phyloP scores from a whole-genome alignment of 2,888 invertebrate species.

The Hanleya hanleyi region DNA sequence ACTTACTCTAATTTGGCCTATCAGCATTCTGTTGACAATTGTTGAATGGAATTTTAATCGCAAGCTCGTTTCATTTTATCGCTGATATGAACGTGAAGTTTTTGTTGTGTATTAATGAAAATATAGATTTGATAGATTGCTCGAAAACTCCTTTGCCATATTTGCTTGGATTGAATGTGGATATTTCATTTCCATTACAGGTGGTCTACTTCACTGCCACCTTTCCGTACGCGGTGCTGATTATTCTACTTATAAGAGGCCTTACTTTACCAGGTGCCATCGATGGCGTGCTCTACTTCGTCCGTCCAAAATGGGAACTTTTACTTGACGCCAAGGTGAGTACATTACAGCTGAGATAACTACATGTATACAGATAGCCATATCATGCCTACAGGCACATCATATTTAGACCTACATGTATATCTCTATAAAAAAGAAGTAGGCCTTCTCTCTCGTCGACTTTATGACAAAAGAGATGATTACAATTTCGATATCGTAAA shows the following conservation, averaged over 20 bases:
- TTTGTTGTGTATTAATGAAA: too few species aligned
- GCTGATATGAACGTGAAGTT: background rate
- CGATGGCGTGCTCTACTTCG: constrained; percentile 88
- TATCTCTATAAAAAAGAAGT: too few species aligned
- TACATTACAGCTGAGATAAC: too few species aligned
- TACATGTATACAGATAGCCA: too few species aligned
- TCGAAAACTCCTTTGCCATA: background rate
- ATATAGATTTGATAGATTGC: too few species aligned
- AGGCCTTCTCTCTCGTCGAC: too few species aligned
- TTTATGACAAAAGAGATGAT: too few species aligned
- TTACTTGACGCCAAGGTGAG: constrained; percentile 85
- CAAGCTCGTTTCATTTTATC: background rate
- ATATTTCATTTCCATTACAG: constrained; percentile 69
- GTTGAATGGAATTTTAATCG: background rate
- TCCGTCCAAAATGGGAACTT: constrained; percentile 88
- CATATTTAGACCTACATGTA: too few species aligned
- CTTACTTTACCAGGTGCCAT: constrained; percentile 91
- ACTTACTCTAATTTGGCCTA: background rate
- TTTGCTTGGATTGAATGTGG: background rate
- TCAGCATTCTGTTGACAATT: background rate
- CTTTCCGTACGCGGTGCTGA: constrained; percentile 89
- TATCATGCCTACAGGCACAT: too few species aligned
- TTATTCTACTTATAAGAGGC: constrained; percentile 90
- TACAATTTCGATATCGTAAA: too few species aligned
- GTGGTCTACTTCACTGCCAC: constrained; percentile 95